These are phyloP conservation scores for Eonycteris spelaea DNA, from an alignment of 2,113 vertebrate genomes.

Conservation along the genomic window DNA sequence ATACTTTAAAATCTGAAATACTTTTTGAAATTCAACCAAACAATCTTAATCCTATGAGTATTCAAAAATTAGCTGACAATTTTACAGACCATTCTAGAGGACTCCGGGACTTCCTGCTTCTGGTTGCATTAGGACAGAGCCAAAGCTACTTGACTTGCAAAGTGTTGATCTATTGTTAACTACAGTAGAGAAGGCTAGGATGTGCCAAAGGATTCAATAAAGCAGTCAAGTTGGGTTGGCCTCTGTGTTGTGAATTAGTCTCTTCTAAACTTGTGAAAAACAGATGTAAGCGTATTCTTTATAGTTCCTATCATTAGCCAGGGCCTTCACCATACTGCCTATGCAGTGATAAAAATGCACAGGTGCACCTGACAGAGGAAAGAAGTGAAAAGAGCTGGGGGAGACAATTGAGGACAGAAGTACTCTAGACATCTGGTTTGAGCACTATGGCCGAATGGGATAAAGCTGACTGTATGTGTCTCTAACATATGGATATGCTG, in stretches of 20 bases:
- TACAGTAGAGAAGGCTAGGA: background rate
- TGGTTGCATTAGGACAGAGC: background rate
- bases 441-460: background rate
- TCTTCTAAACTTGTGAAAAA: background rate
- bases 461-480: background rate
- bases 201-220: background rate
- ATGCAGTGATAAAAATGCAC: background rate
- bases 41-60: background rate
- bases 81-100: background rate
- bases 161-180: background rate
- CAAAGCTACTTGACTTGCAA: background rate
- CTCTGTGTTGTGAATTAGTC: background rate
- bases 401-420: background rate
- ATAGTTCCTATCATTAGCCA: background rate
- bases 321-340: background rate
- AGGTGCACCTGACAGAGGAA: background rate
- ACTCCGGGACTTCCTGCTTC: background rate
- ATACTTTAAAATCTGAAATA: constrained; percentile 15
- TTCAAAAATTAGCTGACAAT: background rate
- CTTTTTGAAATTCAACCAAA: constrained; percentile 43
- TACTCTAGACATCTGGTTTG: background rate
- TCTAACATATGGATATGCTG: background rate
- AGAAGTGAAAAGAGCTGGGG: background rate
- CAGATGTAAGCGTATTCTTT: background rate
- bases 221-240: background rate